Evolutionary conservation across 1,140 invertebrate genomes (phyloP), one percentile per base, ranked within the genome.

Genomic region (Aphidius gifuensis): DNA sequence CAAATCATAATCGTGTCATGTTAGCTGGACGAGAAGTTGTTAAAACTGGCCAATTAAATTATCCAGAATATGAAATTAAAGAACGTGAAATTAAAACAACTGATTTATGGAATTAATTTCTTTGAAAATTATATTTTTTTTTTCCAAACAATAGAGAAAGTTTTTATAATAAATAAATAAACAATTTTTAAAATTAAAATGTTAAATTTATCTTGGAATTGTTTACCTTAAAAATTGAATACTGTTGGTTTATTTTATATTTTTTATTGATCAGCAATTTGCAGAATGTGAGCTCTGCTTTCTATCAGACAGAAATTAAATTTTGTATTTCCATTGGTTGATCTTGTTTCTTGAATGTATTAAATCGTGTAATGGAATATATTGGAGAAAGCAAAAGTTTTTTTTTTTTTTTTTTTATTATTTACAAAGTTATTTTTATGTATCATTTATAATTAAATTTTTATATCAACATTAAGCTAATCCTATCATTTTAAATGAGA

Each of bases 1-100:
- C 66, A 16, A 63, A 73, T 61, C 66, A 68, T 57, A 70, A 73
- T 47, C n/a, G 46, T 0, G 69, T 67, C 38, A 71, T 71, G 71
- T 46, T 71, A 9, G 16, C 48, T 0, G 68, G 67, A 8, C 59
- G 71, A 9, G 40, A 60, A 3, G 66, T 77, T 0, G 61, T 69
- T 3, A 74, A 73, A 43, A 73, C 68, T 3, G 70, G 68, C 1
- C 61, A 62, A 6, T 67, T 65, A 21, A 42, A 46, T 44, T 55
- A 51, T 59, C 43, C 53, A 7, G 56, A 63, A 11, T 54, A 61
- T 9, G 3, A 6, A 0, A 60, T 60, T 43, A 32, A 55, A 4
- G 68, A 69, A 21, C 59, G 32, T 23, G 45, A 66, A 42, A 65
- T 69, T 3, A 60, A 64, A n/a, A 45, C 40, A 11, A 62, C 63